phyloP scores from a whole-genome alignment of 2,113 vertebrate genomes.

The Pseudorhombus dupliciocellatus region DNA sequence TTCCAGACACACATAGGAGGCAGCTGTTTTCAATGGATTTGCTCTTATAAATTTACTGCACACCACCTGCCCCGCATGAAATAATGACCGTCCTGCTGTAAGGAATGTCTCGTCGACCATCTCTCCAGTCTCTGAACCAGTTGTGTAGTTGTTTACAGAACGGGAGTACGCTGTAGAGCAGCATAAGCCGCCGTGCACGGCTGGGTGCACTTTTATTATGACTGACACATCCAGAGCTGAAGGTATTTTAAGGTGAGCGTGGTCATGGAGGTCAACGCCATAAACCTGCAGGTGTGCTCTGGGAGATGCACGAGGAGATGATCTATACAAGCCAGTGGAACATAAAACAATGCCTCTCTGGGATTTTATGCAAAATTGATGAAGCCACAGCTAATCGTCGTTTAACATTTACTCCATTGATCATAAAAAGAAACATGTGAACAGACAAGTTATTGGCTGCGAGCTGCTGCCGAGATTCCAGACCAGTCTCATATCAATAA shows the following conservation, averaged over 20 bases:
- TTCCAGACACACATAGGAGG: background rate
- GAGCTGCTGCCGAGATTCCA: slow-evolving; percentile 53
- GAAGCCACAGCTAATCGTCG: slow-evolving; percentile 55
- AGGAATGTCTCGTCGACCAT: background rate
- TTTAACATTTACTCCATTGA: slow-evolving; percentile 68
- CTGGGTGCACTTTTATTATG: slow-evolving; percentile 16
- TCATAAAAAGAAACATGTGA: slow-evolving; percentile 70
- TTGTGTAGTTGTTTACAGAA: background rate
- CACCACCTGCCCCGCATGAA: background rate
- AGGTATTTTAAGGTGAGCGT: slow-evolving; percentile 68
- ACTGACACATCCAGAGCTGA: slow-evolving; percentile 37
- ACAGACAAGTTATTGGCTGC: slow-evolving; percentile 52
- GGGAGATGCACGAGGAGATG: slow-evolving; percentile 59
- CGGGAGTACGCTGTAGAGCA: background rate
- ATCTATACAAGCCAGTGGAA: slow-evolving; percentile 66
- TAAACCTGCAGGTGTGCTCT: slow-evolving; percentile 67
- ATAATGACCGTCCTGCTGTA: background rate
- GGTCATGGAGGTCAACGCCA: slow-evolving; percentile 41
- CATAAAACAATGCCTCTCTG: slow-evolving; percentile 69
- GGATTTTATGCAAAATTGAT: slow-evolving; percentile 57
- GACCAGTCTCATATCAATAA: slow-evolving; percentile 48
- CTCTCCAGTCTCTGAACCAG: background rate
- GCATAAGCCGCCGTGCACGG: background rate
- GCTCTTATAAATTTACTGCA: background rate
- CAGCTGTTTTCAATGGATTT: slow-evolving; percentile 5